Conservation (phyloP, 2,888 invertebrate genomes). For the Erebia palarica region DNA sequence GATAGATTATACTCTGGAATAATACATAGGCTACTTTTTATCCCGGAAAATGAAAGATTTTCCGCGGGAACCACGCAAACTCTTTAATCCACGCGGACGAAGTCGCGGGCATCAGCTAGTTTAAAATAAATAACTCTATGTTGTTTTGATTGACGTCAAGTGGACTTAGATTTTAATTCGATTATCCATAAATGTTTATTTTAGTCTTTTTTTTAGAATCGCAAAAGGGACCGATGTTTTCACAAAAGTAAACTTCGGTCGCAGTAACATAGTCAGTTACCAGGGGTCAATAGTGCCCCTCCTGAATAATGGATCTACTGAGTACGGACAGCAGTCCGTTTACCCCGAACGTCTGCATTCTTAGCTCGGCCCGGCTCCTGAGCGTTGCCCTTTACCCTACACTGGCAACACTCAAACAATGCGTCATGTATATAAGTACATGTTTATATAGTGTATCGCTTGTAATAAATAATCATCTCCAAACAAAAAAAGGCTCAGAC, state of each 20-base stretch:
- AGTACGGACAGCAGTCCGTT: slow-evolving; percentile 55
- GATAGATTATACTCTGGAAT: no score
- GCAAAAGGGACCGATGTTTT: slow-evolving; percentile 45
- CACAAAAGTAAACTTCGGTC: slow-evolving; percentile 38
- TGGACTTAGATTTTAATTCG: neutral
- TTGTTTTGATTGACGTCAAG: no score
- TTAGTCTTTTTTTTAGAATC: slow-evolving; percentile 35
- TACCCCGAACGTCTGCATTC: slow-evolving; percentile 70
- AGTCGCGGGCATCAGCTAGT: no score
- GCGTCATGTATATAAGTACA: slow-evolving; percentile 38
- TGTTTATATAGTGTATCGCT: slow-evolving; percentile 23
- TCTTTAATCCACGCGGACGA: no score
- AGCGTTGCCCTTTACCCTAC: slow-evolving; percentile 62
- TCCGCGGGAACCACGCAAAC: no score
- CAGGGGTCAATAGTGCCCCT: slow-evolving; percentile 65
- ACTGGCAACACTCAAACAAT: slow-evolving; percentile 43
- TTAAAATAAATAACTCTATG: no score
- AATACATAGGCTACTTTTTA: no score
- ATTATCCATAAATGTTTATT: neutral
- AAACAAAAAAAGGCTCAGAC: slow-evolving; percentile 37
- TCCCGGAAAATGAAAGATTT: no score
- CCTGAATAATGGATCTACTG: slow-evolving; percentile 61
- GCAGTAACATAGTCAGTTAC: slow-evolving; percentile 45
- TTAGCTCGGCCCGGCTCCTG: slow-evolving; percentile 48
- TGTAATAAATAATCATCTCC: slow-evolving; percentile 38